A percentile compares a stretch with the other conserved stretches of the same genome.
phyloP scores from a whole-genome alignment of 2,888 invertebrate species.

The Galeruca laticollis region DNA sequence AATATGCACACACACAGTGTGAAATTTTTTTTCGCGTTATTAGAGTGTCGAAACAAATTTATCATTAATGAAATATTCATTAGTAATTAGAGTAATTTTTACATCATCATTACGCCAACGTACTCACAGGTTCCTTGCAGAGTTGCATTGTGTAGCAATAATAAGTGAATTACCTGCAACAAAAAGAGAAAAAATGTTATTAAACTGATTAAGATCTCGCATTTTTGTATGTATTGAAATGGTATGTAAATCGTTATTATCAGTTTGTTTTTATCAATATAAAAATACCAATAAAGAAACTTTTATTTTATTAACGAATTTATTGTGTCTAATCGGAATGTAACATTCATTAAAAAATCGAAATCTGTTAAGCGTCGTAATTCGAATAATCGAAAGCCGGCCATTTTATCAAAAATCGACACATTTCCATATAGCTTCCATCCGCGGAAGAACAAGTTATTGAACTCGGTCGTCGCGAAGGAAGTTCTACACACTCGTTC shows the following conservation, averaged over 20 bases:
- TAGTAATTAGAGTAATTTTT: conserved; percentile 33
- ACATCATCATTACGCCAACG: conserved; percentile 29
- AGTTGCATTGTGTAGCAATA: conserved; percentile 40
- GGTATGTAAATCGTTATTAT: too few relatives aligned
- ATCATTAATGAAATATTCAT: conserved; percentile 30
- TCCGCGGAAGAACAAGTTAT: conserved; percentile 28
- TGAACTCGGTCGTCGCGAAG: conserved; percentile 28
- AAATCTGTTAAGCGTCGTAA: too few relatives aligned
- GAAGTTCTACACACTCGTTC: conserved; percentile 24
- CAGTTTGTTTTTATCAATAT: too few relatives aligned
- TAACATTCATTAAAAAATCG: too few relatives aligned
- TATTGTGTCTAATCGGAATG: too few relatives aligned
- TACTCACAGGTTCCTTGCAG: conserved; percentile 38
- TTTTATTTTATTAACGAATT: too few relatives aligned
- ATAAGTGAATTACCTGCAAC: conserved; percentile 45
- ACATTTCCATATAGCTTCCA: conserved; percentile 27
- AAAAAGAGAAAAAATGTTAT: conserved; percentile 39
- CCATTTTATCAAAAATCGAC: conserved; percentile 20
- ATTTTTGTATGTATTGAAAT: background rate
- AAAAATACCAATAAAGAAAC: too few relatives aligned
- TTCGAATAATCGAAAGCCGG: too few relatives aligned
- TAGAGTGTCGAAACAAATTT: conserved; percentile 32
- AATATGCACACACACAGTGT: conserved; percentile 25
- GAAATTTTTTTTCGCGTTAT: too few relatives aligned
- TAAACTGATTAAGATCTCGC: conserved; percentile 12